Conservation (phyloP, 1,140 invertebrate species). For the Oreohelix idahoensis region DNA sequence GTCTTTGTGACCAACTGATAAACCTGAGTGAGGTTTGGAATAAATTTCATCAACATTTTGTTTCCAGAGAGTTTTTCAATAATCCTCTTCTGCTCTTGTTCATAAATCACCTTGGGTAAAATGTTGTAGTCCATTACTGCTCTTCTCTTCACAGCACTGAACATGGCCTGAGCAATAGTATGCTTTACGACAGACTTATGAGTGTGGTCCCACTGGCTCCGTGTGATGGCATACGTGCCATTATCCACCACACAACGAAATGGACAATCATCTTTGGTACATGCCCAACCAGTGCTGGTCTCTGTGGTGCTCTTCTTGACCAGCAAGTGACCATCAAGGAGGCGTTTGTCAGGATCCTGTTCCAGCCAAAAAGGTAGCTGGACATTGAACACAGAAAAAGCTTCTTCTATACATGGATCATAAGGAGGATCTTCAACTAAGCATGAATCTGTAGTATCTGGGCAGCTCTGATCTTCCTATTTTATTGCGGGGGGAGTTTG, state of each 20-base stretch:
- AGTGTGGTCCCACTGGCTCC: conserved; percentile 32
- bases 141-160: conserved; percentile 10
- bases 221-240: conserved; percentile 5
- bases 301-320: conserved; percentile 15
- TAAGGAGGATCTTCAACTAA: neutral
- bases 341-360: conserved; percentile 6
- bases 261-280: conserved; percentile 18
- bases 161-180: conserved; percentile 15
- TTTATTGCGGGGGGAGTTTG: too few relatives aligned
- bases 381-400: conserved; percentile 1
- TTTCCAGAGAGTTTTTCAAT: conserved; percentile 11
- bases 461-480: neutral
- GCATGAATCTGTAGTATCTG: neutral
- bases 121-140: conserved; percentile 12
- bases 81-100: conserved; percentile 25
- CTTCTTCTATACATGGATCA: conserved; percentile 9
- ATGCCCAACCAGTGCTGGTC: conserved; percentile 26
- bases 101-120: conserved; percentile 19
- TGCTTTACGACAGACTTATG: conserved; percentile 16
- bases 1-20: conserved; percentile 29
- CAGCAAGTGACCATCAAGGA: conserved; percentile 23
- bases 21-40: conserved; percentile 19
- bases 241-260: conserved; percentile 33
- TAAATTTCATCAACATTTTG: conserved; percentile 21
- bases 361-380: conserved; percentile 28